These are phyloP conservation scores for Chaetodon trifasciatus DNA, from an alignment of 2,797 vertebrate species.

Conservation along the genomic window DNA sequence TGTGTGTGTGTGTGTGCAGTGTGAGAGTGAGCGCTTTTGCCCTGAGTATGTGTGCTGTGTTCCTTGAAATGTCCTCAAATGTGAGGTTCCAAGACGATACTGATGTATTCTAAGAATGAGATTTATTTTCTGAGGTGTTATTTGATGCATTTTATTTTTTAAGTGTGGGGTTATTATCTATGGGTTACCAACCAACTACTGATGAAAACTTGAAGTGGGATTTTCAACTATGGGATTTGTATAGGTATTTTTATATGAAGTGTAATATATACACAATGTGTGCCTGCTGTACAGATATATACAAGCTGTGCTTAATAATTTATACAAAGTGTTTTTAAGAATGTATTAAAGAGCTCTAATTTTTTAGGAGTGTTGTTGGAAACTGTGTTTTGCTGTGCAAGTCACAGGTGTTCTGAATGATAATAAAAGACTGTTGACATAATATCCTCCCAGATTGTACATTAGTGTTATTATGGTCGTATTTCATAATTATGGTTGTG, in stretches of 20 bases:
- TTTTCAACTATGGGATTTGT: conserved; percentile 66
- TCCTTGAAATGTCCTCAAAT: conserved; percentile 45
- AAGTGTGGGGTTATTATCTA: conserved; percentile 38
- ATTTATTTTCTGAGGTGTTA: conserved; percentile 54
- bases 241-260: conserved; percentile 57
- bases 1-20: conserved; percentile 27
- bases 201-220: conserved; percentile 75
- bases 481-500: no score
- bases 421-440: conserved; percentile 58
- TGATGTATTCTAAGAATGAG: conserved; percentile 31
- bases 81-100: conserved; percentile 23
- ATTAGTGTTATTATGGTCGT: background rate
- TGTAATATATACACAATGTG: conserved; percentile 71
- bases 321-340: conserved; percentile 67
- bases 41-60: conserved; percentile 17
- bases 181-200: conserved; percentile 64
- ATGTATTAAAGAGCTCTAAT: conserved; percentile 68
- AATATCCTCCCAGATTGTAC: background rate
- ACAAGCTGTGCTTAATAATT: conserved; percentile 60
- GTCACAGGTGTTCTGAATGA: conserved; percentile 75
- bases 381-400: conserved; percentile 76
- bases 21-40: conserved; percentile 7
- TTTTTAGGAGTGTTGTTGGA: conserved; percentile 62
- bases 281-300: conserved; percentile 72
- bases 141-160: conserved; percentile 44